Evolutionary conservation across 2,113 vertebrate genomes (phyloP), one percentile per base, ranked within the genome.

Genomic region (Turnix velox): DNA sequence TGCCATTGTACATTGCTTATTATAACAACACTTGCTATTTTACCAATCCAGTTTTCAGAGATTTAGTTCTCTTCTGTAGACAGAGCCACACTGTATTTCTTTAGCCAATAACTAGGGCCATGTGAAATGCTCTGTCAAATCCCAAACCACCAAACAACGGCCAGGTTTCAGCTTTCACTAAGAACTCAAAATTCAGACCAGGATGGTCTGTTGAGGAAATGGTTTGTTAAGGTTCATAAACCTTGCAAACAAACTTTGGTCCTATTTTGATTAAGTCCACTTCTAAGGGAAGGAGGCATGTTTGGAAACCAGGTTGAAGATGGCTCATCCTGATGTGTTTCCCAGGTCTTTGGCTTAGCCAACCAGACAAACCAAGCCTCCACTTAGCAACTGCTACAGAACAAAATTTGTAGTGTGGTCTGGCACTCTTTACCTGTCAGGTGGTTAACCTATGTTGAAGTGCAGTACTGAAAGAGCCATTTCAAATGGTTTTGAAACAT

Each of bases 81-180:
- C 42, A 42, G 22, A 86, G 73, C 71, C 59, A 86, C 69, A 14
- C 69, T 85, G 49, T 84, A 74, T 94, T 95, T 93, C 54, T 79
- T 88, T 82, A 66, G 79, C 82, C 95, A 86, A 9, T 92, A 94
- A 86, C 81, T 66, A 86, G 54, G 80, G 63, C 93, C 71, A 78
- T 93, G 94, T 95, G 92, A 96, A 96, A 95, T 83, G 84, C 39
- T 94, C 78, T 84, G 68, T 95, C 90, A 95, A 94, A 87, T 91
- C 92, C 89, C 86, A 95, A 97, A 96, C 88, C 95, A 93, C 92
- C 76, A 40, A 80, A 87, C 85, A 81, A 46, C 58, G 82, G 86
- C 76, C 84, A 82, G 87, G 87, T 95, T 96, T 97, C 95, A 91
- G 69, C 71, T 95, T 94, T 95, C 81, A 35, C 85, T 83, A 76